A percentile compares a stretch with the other conserved stretches of the same genome.
Conservation (phyloP, 2,888 invertebrate genomes). For the Tuberolachnus salignus region DNA sequence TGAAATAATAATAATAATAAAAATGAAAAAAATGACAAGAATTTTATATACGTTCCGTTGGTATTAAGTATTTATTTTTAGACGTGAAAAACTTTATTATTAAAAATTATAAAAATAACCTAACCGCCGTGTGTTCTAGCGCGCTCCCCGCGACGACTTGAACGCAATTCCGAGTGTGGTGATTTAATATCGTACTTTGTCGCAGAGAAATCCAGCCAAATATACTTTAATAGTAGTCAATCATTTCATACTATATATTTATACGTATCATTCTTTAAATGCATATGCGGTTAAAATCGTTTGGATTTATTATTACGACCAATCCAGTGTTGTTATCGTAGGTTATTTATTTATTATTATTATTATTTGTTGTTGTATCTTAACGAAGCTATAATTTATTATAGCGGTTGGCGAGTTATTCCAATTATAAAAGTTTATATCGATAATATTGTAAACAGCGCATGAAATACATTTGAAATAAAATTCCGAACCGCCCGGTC, state of each 20-base stretch:
- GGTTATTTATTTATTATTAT: too few species aligned
- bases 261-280: too few species aligned
- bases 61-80: constrained; percentile 11
- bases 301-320: too few species aligned
- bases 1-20: not conserved
- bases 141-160: not conserved
- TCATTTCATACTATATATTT: too few species aligned
- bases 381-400: too few species aligned
- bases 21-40: not conserved
- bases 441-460: not conserved
- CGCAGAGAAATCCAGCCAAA: not conserved
- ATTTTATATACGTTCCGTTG: not conserved
- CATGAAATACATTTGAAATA: constrained; percentile 5
- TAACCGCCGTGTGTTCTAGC: too few species aligned
- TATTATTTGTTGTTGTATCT: too few species aligned
- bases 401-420: too few species aligned
- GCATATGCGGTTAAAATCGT: too few species aligned
- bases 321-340: too few species aligned
- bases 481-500: constrained; percentile 27
- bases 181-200: not conserved
- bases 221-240: not conserved
- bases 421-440: too few species aligned
- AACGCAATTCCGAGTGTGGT: not conserved
- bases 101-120: constrained; percentile 3
- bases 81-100: not conserved